Percentiles rank a stretch among this genome's conserved stretches.
Evolutionary conservation across 2,797 vertebrate genomes (phyloP).

Genomic region (Megalops cyprinoides): DNA sequence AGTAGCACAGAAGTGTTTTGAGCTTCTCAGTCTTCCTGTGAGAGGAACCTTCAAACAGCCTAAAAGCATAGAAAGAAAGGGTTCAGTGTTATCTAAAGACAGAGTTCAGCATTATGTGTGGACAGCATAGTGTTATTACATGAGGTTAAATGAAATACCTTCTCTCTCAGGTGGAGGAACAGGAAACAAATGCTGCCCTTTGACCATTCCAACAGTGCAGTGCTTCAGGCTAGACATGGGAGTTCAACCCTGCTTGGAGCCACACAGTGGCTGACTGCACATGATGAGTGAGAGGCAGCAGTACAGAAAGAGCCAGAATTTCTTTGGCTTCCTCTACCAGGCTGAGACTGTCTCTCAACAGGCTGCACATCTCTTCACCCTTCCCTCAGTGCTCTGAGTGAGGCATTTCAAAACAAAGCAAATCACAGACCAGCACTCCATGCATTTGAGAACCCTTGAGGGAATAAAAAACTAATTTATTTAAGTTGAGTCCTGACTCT

Average conservation of each 20-base stretch:
- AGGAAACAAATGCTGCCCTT: no score
- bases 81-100: constrained; percentile 22
- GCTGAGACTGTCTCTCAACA: no score
- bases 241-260: no score
- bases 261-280: no score
- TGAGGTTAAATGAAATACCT: background rate
- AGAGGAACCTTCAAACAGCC: constrained; percentile 90
- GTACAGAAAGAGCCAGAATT: no score
- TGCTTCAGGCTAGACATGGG: no score
- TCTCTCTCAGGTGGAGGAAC: background rate
- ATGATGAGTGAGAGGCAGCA: no score
- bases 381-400: no score
- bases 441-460: constrained; percentile 50
- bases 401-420: constrained; percentile 58
- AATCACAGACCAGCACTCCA: constrained; percentile 45
- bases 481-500: constrained; percentile 40
- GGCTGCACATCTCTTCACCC: no score
- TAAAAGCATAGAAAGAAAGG: constrained; percentile 61
- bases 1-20: constrained; percentile 95
- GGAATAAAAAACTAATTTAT: constrained; percentile 42
- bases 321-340: no score
- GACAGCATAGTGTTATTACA: background rate
- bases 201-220: no score
- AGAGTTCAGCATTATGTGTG: background rate
- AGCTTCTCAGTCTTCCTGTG: constrained; percentile 90